phyloP scores from a whole-genome alignment of 2,113 vertebrate genomes.

The Mohoua ochrocephala region DNA sequence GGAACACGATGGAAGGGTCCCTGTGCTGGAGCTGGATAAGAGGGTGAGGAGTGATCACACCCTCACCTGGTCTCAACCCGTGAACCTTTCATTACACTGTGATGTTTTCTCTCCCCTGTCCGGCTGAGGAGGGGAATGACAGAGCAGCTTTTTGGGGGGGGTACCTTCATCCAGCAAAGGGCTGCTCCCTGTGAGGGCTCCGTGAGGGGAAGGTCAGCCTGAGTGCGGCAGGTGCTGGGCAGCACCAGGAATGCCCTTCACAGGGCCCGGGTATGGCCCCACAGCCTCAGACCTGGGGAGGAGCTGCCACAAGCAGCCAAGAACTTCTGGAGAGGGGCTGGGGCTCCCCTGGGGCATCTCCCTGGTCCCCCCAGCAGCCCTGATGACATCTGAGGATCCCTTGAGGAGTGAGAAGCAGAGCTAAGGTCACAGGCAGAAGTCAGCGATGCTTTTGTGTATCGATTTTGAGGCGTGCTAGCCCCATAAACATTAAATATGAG shows the following conservation, averaged over 20 bases:
- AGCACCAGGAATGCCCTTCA: neutral
- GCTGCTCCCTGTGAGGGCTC: neutral
- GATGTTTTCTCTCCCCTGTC: neutral
- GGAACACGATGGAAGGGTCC: no score
- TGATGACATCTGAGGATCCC: fast-evolving
- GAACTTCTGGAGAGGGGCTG: neutral
- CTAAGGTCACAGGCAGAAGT: neutral
- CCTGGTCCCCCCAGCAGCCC: fast-evolving
- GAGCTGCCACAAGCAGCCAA: no score
- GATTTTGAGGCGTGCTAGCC: fast-evolving
- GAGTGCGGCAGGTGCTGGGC: fast-evolving
- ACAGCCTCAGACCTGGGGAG: no score
- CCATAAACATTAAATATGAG: neutral
- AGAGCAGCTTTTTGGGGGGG: neutral
- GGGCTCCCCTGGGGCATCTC: fast-evolving
- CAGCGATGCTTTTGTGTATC: fast-evolving
- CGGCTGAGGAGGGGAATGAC: neutral
- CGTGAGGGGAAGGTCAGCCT: fast-evolving
- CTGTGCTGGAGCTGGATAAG: no score
- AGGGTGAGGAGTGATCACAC: neutral
- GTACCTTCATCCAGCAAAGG: neutral
- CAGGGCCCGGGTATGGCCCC: neutral
- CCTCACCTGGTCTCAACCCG: neutral
- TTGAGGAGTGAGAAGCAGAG: fast-evolving
- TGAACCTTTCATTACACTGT: fast-evolving